A percentile compares a stretch with the other conserved stretches of the same genome.
Evolutionary conservation across 2,888 invertebrate species (phyloP).

Genomic region (Portevinia maculata): DNA sequence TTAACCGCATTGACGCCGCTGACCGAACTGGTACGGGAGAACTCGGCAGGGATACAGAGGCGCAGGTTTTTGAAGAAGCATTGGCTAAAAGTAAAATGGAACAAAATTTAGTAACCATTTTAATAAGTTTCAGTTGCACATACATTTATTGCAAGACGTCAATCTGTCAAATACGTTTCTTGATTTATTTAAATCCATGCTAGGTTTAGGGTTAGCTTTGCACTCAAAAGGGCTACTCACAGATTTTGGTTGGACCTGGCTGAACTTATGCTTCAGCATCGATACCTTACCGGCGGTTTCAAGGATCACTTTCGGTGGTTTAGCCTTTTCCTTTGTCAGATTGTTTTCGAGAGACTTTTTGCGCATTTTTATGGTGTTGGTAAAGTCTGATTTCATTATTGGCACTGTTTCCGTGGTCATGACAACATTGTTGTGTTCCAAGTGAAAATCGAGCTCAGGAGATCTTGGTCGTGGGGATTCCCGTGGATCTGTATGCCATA

Average conservation of each 20-base stretch:
- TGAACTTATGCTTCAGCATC: conserved; percentile 81
- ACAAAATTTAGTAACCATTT: conserved; percentile 13
- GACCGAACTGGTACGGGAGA: conserved; percentile 79
- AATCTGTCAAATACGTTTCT: conserved; percentile 77
- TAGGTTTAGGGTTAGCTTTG: conserved; percentile 69
- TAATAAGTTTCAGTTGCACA: conserved; percentile 5
- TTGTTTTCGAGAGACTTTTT: conserved; percentile 82
- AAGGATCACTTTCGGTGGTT: conserved; percentile 78
- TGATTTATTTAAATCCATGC: conserved; percentile 76
- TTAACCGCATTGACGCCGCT: conserved; percentile 82
- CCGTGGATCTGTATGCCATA: conserved; percentile 8
- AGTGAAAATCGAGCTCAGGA: conserved; percentile 33
- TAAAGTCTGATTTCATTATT: conserved; percentile 82
- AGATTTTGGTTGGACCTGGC: conserved; percentile 60
- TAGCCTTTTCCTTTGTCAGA: conserved; percentile 79
- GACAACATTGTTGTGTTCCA: conserved; percentile 40
- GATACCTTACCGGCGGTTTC: conserved; percentile 80
- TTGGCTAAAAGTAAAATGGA: conserved; percentile 62
- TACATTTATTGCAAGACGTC: conserved; percentile 78
- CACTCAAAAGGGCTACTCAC: conserved; percentile 71
- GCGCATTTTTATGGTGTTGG: conserved; percentile 82
- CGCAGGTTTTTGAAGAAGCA: conserved; percentile 74
- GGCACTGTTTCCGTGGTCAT: conserved; percentile 76
- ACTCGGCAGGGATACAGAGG: conserved; percentile 81
- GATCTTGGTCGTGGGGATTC: conserved; percentile 10